phyloP scores from a whole-genome alignment of 2,888 invertebrate species.

The Drosophila putrida region DNA sequence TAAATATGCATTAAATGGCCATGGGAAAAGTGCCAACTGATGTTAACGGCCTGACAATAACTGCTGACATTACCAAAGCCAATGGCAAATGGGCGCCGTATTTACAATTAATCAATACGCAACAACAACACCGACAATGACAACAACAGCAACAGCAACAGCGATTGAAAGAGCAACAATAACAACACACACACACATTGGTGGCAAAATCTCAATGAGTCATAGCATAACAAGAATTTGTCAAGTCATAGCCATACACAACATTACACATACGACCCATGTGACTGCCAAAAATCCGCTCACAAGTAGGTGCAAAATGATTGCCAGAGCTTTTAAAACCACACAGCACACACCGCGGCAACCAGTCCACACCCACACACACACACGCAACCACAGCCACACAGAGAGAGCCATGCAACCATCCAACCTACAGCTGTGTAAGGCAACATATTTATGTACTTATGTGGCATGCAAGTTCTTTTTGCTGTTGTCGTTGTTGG shows the following conservation, averaged over 20 bases:
- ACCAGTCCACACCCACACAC: conserved; percentile 3
- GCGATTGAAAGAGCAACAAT: conserved; percentile 7
- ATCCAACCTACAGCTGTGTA: conserved; percentile 20
- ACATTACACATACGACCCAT: conserved; percentile 50
- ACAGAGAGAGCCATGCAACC: conserved; percentile 20
- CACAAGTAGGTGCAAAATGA: conserved; percentile 40
- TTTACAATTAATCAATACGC: conserved; percentile 60
- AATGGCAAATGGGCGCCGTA: conserved; percentile 26
- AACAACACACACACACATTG: conserved; percentile 8
- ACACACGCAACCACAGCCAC: conserved; percentile 6
- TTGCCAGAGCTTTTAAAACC: conserved; percentile 39
- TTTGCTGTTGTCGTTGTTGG: conserved; percentile 10
- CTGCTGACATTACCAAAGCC: conserved; percentile 39
- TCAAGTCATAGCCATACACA: conserved; percentile 47
- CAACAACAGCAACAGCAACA: background rate
- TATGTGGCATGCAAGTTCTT: conserved; percentile 29
- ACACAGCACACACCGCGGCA: too few species aligned
- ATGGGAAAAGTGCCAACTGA: conserved; percentile 63
- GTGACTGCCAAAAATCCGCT: conserved; percentile 47
- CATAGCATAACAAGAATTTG: conserved; percentile 46
- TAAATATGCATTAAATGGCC: conserved; percentile 72
- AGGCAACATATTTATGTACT: conserved; percentile 33
- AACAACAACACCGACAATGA: conserved; percentile 1
- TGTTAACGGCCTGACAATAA: conserved; percentile 50
- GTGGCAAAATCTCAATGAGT: conserved; percentile 35